Evolutionary conservation across 2,888 invertebrate species (phyloP).

Genomic region (Eupithecia tripunctaria): DNA sequence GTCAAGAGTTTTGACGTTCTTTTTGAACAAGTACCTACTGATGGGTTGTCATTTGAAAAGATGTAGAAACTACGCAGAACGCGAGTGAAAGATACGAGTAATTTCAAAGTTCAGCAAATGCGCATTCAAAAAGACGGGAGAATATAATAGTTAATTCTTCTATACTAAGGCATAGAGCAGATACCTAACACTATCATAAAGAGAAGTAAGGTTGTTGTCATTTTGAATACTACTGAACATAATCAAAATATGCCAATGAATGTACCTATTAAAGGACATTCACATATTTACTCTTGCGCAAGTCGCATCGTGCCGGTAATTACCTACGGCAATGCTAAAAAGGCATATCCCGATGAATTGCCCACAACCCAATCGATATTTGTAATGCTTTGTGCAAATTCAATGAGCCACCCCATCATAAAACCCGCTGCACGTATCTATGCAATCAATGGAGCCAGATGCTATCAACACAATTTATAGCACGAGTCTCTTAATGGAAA

Average conservation of each 20-base stretch:
- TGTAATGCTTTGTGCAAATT: slow-evolving; percentile 15
- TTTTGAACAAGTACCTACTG: background rate
- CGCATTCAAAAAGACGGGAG: background rate
- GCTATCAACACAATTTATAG: slow-evolving; percentile 52
- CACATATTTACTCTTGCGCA: background rate
- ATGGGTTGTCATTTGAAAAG: background rate
- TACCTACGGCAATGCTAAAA: background rate
- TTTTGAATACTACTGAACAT: background rate
- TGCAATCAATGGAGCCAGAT: slow-evolving; percentile 54
- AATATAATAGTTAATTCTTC: background rate
- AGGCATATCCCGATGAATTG: background rate
- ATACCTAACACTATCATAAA: background rate
- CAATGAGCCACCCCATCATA: slow-evolving; percentile 33
- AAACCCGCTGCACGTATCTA: slow-evolving; percentile 29
- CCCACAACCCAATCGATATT: background rate
- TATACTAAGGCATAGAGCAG: too few relatives aligned
- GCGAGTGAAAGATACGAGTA: background rate
- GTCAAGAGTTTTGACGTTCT: background rate
- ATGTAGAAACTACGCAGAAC: background rate
- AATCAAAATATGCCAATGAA: background rate
- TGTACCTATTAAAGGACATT: background rate
- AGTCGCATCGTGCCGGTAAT: background rate
- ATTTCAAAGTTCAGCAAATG: background rate
- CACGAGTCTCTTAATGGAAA: slow-evolving; percentile 34
- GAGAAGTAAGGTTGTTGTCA: background rate